These are phyloP conservation scores for Adelosebastes latens DNA, from an alignment of 2,797 vertebrate genomes.

Conservation along the genomic window DNA sequence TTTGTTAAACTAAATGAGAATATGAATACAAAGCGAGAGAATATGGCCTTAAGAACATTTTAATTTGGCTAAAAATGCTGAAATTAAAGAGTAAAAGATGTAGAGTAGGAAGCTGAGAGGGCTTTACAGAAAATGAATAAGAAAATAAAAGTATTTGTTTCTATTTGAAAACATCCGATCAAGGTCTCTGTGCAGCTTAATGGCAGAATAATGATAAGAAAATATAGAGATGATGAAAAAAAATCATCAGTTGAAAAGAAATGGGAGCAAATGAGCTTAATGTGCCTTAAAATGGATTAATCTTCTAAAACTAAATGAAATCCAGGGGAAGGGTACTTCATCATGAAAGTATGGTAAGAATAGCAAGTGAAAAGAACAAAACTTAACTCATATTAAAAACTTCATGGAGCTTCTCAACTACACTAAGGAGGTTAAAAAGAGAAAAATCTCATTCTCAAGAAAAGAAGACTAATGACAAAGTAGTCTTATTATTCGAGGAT, in stretches of 20 bases:
- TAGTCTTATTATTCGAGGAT: slow-evolving; percentile 22
- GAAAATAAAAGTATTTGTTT: background rate
- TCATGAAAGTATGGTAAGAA: slow-evolving; percentile 41
- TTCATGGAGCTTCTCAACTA: slow-evolving; percentile 25
- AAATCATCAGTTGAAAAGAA: slow-evolving; percentile 35
- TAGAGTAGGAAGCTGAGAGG: background rate
- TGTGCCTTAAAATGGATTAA: slow-evolving; percentile 69
- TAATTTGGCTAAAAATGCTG: background rate
- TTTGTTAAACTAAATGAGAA: too few species aligned
- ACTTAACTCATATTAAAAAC: slow-evolving; percentile 51
- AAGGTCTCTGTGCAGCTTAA: slow-evolving; percentile 28
- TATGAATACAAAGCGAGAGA: background rate
- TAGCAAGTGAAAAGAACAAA: slow-evolving; percentile 22
- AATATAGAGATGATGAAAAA: slow-evolving; percentile 26
- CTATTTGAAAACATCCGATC: slow-evolving; percentile 14
- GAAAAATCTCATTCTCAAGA: slow-evolving; percentile 11
- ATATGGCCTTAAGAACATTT: background rate
- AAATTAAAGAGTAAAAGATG: background rate
- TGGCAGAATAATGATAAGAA: slow-evolving; percentile 53
- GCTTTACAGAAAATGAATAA: background rate
- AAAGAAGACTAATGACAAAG: slow-evolving; percentile 31
- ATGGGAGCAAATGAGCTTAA: slow-evolving; percentile 63
- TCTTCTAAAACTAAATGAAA: slow-evolving; percentile 64
- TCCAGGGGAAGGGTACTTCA: slow-evolving; percentile 42
- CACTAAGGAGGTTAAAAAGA: background rate